Base-by-base conservation (phyloP, 2,888 invertebrate genomes). In the Leucoptera coffeella region DNA sequence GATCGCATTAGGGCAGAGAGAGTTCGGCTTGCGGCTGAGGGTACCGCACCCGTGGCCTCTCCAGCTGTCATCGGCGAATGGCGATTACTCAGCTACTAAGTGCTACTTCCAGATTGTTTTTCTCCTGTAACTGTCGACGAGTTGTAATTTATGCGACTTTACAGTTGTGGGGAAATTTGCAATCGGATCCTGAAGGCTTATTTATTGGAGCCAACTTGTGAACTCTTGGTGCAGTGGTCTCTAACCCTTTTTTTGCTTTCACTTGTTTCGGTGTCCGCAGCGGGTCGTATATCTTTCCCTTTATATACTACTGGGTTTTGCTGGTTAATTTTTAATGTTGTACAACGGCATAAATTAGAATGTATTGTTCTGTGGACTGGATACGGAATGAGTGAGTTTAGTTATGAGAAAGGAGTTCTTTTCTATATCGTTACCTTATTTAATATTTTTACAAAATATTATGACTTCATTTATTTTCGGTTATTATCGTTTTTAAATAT, bases 121-220 rank as follows among this genome's bases (percentile, higher is more conserved):
- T 67, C 60, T 60, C 59, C 50, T 55, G 47, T 45, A 12, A 12
- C 48, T 37, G 43, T 45, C 50, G 17, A 25, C 10, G 47, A 59
- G 55, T 56, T 50, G 60, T 65, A 67, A 69, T 69, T 69, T 65
- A 69, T 67, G 64, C 56, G 65, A 65, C 64, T 67, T 64, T 51
- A 50, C 60, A 64, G 61, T 65, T 64, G 45, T 44, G 50, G 51
- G 50, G 48, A 62, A 67, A 64, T 67, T 64, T 61, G 61, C 57
- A 62, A 67, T 69, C 59, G 64, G 45, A 65, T 67, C 65, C 67
- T 62, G 57, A 67, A 64, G 61, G 62, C 58, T 65, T 67, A 67
- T 69, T 67, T 69, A 67, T 69, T 60, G 58, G 47, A 62, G 59
- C 55, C 60, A 56, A 62, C 56, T 62, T 59, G 45, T 45, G 47